These are phyloP conservation scores for Struthio camelus DNA, from an alignment of 2,113 vertebrate genomes.

Conservation along the genomic window DNA sequence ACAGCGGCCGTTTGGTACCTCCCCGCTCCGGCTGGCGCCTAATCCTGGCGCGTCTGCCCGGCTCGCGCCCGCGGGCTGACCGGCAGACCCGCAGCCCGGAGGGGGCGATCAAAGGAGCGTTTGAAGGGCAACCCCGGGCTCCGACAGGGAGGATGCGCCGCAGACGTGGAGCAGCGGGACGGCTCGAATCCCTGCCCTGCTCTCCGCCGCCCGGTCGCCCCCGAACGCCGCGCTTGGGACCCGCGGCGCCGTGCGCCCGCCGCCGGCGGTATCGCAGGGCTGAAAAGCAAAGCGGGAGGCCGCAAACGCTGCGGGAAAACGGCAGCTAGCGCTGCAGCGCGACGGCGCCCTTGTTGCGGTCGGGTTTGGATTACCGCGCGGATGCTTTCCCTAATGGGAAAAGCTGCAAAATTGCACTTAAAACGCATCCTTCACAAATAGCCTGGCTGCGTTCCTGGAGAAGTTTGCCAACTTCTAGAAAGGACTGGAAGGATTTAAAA, in stretches of 20 bases:
- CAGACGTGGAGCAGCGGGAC: background rate
- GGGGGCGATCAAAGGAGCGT: too few relatives aligned
- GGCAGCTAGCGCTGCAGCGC: too few relatives aligned
- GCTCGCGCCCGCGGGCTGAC: background rate
- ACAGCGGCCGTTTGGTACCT: too few relatives aligned
- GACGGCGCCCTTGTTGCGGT: rapidly evolving
- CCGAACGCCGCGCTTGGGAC: background rate
- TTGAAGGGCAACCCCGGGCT: too few relatives aligned
- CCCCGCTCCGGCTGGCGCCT: background rate
- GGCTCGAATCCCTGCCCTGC: background rate
- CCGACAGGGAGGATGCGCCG: too few relatives aligned
- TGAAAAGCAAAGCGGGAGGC: too few relatives aligned
- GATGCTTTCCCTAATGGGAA: background rate
- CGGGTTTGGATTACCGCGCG: background rate
- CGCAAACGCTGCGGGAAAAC: too few relatives aligned
- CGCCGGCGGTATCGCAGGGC: too few relatives aligned
- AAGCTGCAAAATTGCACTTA: background rate
- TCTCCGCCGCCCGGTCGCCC: background rate
- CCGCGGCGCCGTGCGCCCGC: too few relatives aligned
- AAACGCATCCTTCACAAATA: constrained; percentile 11
- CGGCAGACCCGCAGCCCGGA: background rate
- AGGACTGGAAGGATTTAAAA: constrained; percentile 4
- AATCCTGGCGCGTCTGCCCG: background rate
- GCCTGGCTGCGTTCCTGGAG: background rate
- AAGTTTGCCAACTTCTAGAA: constrained; percentile 18